A percentile compares a stretch with the other conserved stretches of the same genome.
Evolutionary conservation across 2,888 invertebrate species (phyloP).

Genomic region (Hyposoter dolosus): DNA sequence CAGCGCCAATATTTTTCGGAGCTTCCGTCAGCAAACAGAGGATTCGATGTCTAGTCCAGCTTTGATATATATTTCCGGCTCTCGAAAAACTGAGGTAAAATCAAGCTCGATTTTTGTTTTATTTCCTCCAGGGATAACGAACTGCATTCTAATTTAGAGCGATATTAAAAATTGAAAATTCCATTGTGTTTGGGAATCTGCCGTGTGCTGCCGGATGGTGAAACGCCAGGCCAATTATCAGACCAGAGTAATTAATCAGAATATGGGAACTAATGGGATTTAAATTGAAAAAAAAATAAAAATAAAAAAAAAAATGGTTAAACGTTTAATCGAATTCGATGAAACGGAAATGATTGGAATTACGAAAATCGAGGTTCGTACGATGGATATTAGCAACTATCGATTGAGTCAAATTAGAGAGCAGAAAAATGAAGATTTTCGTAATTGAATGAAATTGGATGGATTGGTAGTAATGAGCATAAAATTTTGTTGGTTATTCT

Average conservation of each 20-base stretch:
- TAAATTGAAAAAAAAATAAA: background rate
- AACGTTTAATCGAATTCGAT: background rate
- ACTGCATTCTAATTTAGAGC: background rate
- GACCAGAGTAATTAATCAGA: background rate
- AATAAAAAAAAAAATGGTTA: too few species aligned
- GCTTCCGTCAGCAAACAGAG: background rate
- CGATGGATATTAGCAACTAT: background rate
- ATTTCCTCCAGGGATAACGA: background rate
- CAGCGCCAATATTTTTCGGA: background rate
- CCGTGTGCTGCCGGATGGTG: background rate
- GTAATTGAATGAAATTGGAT: slow-evolving; percentile 1
- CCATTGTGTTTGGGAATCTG: background rate
- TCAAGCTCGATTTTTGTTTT: background rate
- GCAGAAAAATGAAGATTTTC: background rate
- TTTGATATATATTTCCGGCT: background rate
- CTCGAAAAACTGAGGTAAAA: background rate
- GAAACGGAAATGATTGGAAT: background rate
- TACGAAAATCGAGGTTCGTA: background rate
- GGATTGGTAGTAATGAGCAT: slow-evolving; percentile 12
- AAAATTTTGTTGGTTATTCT: slow-evolving; percentile 12
- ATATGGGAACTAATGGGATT: background rate
- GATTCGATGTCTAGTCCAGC: background rate
- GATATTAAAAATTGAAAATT: background rate
- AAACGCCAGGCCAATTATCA: background rate
- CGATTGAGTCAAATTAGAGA: background rate